These are phyloP conservation scores for Acleris literana DNA, from an alignment of 2,888 invertebrate genomes.

Conservation along the genomic window DNA sequence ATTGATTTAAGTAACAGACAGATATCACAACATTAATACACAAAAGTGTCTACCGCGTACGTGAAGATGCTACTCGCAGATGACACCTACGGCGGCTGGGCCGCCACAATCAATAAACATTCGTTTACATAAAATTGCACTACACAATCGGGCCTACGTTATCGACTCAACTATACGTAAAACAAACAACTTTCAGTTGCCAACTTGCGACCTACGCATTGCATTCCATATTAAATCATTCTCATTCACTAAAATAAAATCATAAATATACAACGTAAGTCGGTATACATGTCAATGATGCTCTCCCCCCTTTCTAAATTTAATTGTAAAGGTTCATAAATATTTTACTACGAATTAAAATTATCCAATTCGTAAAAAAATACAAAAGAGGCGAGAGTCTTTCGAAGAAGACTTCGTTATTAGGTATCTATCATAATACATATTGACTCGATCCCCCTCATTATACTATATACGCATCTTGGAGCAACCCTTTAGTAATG, in stretches of 20 bases:
- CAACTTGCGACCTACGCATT: constrained; percentile 36
- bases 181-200: constrained; percentile 45
- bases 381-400: constrained; percentile 58
- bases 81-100: constrained; percentile 44
- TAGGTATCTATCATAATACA: constrained; percentile 34
- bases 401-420: constrained; percentile 42
- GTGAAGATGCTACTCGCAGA: constrained; percentile 41
- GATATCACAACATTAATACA: constrained; percentile 60
- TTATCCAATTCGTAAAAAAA: constrained; percentile 59
- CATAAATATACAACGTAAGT: constrained; percentile 12
- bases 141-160: constrained; percentile 16
- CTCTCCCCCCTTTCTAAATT: constrained; percentile 16
- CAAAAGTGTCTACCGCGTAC: constrained; percentile 45
- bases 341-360: constrained; percentile 46
- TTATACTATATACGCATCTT: constrained; percentile 24
- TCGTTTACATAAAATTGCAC: constrained; percentile 17
- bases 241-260: constrained; percentile 28
- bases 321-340: constrained; percentile 26
- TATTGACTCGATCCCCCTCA: constrained; percentile 37
- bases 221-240: constrained; percentile 25
- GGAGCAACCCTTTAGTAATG: constrained; percentile 4
- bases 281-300: constrained; percentile 16
- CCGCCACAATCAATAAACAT: constrained; percentile 37
- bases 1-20: constrained; percentile 42
- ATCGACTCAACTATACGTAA: constrained; percentile 31